Evolutionary conservation across 2,113 vertebrate species (phyloP).

Genomic region (Sphaerodactylus townsendi): DNA sequence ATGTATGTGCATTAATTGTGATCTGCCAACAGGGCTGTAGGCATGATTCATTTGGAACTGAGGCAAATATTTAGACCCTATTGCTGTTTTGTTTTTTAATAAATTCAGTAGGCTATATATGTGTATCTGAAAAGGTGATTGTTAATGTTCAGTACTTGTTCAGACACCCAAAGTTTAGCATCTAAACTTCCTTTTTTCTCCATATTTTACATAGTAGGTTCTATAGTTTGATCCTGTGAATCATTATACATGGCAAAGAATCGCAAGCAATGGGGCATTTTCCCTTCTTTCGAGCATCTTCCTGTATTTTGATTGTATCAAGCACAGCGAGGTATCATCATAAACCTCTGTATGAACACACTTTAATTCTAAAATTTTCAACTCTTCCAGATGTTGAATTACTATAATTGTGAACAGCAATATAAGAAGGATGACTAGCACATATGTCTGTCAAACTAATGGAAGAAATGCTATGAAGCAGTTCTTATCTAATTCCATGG

Average conservation of each 20-base stretch:
- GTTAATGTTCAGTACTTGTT: background rate
- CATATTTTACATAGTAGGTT: background rate
- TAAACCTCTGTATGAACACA: too few relatives aligned
- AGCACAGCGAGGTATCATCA: background rate
- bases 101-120: background rate
- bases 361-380: slow-evolving; percentile 2
- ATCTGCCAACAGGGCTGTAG: background rate
- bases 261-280: background rate
- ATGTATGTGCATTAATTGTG: too few relatives aligned
- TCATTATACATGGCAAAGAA: background rate
- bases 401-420: background rate
- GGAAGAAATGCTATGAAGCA: background rate
- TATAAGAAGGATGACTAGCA: background rate
- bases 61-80: slow-evolving; percentile 1
- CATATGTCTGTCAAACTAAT: background rate
- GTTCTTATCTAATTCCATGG: slow-evolving; percentile 34
- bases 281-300: background rate
- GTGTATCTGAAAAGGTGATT: background rate
- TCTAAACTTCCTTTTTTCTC: background rate
- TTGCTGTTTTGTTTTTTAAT: slow-evolving; percentile 23
- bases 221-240: background rate
- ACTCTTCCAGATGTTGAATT: background rate
- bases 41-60: slow-evolving; percentile 8
- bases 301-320: background rate
- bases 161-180: background rate